phyloP scores from a whole-genome alignment of 35 echinoderm and acorn worm genomes.

The Ophiothrix spiculata region DNA sequence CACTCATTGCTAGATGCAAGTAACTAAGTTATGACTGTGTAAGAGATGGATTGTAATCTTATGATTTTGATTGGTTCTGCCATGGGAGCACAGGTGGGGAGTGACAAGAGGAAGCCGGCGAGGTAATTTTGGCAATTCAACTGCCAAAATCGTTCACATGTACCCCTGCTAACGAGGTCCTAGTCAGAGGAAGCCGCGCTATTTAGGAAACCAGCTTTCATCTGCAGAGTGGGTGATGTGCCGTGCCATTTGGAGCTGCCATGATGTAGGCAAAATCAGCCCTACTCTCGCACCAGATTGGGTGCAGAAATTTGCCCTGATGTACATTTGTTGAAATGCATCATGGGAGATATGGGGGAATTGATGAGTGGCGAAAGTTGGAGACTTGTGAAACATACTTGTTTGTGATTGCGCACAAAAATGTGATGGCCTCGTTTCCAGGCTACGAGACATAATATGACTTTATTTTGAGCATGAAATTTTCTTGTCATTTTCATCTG shows the following conservation, averaged over 20 bases:
- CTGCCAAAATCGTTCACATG: not conserved
- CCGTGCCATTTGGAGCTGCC: not conserved
- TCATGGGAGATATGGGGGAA: not conserved
- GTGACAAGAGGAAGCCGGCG: constrained; percentile 3
- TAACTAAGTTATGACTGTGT: not conserved
- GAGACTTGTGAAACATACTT: not conserved
- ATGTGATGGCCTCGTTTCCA: not conserved
- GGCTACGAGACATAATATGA: not conserved
- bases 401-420: not conserved
- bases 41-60: not conserved
- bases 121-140: constrained; percentile 16
- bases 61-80: not conserved
- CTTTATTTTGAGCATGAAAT: not conserved
- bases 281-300: not conserved
- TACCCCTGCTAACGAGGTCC: constrained; percentile 3
- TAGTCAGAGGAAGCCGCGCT: constrained; percentile 7
- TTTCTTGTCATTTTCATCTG: not conserved
- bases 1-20: not conserved
- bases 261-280: not conserved
- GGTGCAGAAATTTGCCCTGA: not conserved
- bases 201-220: constrained; percentile 9
- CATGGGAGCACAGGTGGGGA: constrained; percentile 8
- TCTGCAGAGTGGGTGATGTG: not conserved
- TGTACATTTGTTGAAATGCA: not conserved
- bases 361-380: not conserved